Percentiles rank a stretch among this genome's conserved stretches.
Conservation (phyloP, 2,888 invertebrate species). For the Leucophenga montana region DNA sequence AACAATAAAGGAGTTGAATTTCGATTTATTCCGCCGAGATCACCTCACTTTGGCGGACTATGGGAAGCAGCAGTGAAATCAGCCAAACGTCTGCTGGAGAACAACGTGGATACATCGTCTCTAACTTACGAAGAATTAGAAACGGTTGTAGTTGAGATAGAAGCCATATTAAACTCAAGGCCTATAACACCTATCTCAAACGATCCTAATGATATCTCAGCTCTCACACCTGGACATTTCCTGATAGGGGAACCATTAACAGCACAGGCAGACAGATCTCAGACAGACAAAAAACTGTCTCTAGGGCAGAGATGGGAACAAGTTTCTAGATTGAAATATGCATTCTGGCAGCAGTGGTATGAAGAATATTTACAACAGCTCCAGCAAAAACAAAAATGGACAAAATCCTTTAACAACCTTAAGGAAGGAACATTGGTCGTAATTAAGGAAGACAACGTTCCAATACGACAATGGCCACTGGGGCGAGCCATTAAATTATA, state of each 20-base stretch:
- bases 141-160: conserved; percentile 46
- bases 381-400: background rate
- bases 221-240: conserved; percentile 29
- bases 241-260: background rate
- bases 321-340: background rate
- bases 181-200: conserved; percentile 45
- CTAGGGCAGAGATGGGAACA: background rate
- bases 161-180: conserved; percentile 53
- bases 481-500: background rate
- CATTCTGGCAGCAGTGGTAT: background rate
- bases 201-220: conserved; percentile 38
- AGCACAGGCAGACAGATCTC: background rate
- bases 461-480: background rate
- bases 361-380: background rate
- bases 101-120: conserved; percentile 44
- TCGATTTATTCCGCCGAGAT: background rate
- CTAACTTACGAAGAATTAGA: conserved; percentile 54
- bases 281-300: background rate
- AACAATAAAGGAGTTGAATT: background rate
- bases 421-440: background rate
- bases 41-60: conserved; percentile 4
- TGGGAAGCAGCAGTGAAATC: conserved; percentile 37
- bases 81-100: conserved; percentile 46
- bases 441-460: background rate
- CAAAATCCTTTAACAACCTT: background rate